phyloP scores from a whole-genome alignment of 2,888 invertebrate genomes.

The Cerastis leucographa region DNA sequence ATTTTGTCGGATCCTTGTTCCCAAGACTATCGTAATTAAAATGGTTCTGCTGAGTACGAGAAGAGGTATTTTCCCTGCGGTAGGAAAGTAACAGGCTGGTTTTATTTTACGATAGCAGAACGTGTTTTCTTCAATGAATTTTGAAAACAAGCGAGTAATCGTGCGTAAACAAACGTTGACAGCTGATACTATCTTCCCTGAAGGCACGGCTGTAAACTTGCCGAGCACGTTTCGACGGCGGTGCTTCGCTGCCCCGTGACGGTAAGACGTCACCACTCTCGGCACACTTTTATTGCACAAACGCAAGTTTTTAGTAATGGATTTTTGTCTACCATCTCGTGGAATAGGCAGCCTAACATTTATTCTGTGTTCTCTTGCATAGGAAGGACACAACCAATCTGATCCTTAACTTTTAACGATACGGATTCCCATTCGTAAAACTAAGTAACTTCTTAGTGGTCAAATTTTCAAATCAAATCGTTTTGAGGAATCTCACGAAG shows the following conservation, averaged over 20 bases:
- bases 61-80: neutral
- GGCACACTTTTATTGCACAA: constrained; percentile 34
- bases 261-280: constrained; percentile 33
- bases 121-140: constrained; percentile 7
- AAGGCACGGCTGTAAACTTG: constrained; percentile 2
- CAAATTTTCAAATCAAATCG: neutral
- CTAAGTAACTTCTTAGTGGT: neutral
- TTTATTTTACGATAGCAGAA: neutral
- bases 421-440: neutral
- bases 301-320: neutral
- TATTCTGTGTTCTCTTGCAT: neutral
- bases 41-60: neutral
- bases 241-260: constrained; percentile 36
- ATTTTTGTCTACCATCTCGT: neutral
- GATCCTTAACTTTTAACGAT: neutral
- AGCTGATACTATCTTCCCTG: constrained; percentile 19
- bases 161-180: constrained; percentile 28
- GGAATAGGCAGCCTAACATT: neutral
- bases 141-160: constrained; percentile 1
- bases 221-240: constrained; percentile 37
- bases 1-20: neutral
- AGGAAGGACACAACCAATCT: neutral
- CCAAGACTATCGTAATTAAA: neutral
- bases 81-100: neutral
- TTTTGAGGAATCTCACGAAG: neutral